Evolutionary conservation across 2,888 invertebrate species (phyloP).

Genomic region (Chorisops tibialis): DNA sequence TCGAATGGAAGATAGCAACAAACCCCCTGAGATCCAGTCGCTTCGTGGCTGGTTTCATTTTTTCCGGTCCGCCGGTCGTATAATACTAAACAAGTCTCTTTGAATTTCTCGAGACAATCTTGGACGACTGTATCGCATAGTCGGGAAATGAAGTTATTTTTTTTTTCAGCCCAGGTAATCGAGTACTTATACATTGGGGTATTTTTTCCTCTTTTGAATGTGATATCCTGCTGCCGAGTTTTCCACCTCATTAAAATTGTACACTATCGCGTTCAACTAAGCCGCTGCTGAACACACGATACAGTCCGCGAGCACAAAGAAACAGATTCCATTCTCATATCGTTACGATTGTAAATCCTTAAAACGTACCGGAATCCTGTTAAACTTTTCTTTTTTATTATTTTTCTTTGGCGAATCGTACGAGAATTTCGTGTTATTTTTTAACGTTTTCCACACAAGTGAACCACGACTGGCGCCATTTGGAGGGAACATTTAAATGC

Average conservation of each 20-base stretch:
- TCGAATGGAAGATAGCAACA: too few relatives aligned
- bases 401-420: background rate
- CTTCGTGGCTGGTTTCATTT: too few relatives aligned
- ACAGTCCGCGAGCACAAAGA: background rate
- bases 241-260: conserved; percentile 17
- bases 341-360: conserved; percentile 17
- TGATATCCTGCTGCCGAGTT: background rate
- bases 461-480: background rate
- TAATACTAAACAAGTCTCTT: too few relatives aligned
- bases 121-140: too few relatives aligned
- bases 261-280: background rate
- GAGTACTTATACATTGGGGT: too few relatives aligned
- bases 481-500: conserved; percentile 29
- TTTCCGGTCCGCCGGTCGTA: too few relatives aligned
- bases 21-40: too few relatives aligned
- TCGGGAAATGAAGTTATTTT: too few relatives aligned
- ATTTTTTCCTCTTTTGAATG: background rate
- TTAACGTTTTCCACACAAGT: background rate
- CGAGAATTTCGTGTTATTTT: background rate
- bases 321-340: background rate
- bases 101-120: too few relatives aligned
- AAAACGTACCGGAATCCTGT: conserved; percentile 8
- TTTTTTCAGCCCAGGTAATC: too few relatives aligned
- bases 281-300: background rate
- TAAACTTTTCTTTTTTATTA: background rate